Conservation (phyloP, 2,113 vertebrate genomes). For the Barnardius zonarius region DNA sequence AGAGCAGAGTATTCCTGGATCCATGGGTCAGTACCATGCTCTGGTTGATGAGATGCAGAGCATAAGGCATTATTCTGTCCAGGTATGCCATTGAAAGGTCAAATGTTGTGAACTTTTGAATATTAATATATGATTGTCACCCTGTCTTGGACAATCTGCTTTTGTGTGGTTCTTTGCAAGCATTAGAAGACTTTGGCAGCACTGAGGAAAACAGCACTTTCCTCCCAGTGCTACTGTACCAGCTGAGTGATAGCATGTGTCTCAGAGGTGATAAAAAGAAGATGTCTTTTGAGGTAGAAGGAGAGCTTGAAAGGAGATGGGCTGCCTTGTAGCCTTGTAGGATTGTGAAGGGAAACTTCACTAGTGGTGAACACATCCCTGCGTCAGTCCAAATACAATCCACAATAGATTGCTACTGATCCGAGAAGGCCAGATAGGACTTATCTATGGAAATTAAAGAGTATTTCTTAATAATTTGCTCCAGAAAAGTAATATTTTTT, state of each 20-base stretch:
- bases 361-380: background rate
- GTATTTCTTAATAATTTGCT: background rate
- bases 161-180: background rate
- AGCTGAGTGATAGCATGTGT: slow-evolving; percentile 25
- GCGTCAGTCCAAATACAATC: background rate
- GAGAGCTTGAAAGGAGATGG: background rate
- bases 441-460: background rate
- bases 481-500: background rate
- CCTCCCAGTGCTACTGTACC: background rate
- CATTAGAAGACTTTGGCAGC: slow-evolving; percentile 5
- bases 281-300: slow-evolving; percentile 46
- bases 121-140: background rate
- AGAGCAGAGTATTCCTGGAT: background rate
- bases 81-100: background rate
- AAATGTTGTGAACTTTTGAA: background rate
- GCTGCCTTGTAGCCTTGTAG: background rate
- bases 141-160: background rate
- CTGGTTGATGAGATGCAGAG: background rate
- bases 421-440: background rate
- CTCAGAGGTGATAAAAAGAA: background rate
- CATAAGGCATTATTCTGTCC: background rate
- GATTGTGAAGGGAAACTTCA: background rate
- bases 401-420: background rate
- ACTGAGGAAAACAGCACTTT: background rate
- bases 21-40: background rate